Evolutionary conservation across 2,888 invertebrate genomes (phyloP), one percentile per base, ranked within the genome.

Genomic region (Hirudinaria manillensis): DNA sequence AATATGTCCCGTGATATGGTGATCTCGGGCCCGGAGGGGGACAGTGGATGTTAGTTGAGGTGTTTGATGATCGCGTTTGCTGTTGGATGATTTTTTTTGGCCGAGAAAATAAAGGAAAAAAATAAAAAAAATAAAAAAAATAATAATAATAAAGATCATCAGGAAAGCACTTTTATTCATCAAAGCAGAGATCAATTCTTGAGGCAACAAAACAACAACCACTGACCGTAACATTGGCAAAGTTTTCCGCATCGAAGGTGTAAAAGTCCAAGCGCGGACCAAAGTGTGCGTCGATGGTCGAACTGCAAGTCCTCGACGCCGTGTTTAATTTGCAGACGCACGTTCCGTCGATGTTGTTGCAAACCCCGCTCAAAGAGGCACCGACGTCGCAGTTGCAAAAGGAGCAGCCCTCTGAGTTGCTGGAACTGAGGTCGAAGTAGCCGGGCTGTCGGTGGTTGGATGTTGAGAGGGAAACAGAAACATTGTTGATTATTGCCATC

Each of bases 311-410:
- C 13, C 80, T 34, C 19, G 80, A 80, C 3, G 61, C 70, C 13
- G 81, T 78, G 55, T 24, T 36, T 16, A 13, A n/a, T 16, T 77
- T 68, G 75, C 82, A 82, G 4, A 27, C 34, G 72, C 82, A 82
- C 70, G 76, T 71, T 6, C 81, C 81, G 24, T 72, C 74, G 16
- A n/a, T 13, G 21, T 75, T 71, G 32, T 79, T 77, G 65, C 82
- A 82, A 7, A 55, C 45, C 10, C 68, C 61, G 70, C 56, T 75
- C 2, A 53, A 16, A 10, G 81, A 77, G 10, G 76, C 80, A 7
- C 82, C 82, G 0, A 77, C 76, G 67, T 79, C 80, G 74, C 82
- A 82, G 38, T 77, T 79, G 75, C 82, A 82, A 6, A 72, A 36
- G 0, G 77, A 77, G 53, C 82, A 82, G 2, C 82, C 82, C 21